These are phyloP conservation scores for Aleiodes testaceus DNA, from an alignment of 2,888 invertebrate species.

Conservation along the genomic window DNA sequence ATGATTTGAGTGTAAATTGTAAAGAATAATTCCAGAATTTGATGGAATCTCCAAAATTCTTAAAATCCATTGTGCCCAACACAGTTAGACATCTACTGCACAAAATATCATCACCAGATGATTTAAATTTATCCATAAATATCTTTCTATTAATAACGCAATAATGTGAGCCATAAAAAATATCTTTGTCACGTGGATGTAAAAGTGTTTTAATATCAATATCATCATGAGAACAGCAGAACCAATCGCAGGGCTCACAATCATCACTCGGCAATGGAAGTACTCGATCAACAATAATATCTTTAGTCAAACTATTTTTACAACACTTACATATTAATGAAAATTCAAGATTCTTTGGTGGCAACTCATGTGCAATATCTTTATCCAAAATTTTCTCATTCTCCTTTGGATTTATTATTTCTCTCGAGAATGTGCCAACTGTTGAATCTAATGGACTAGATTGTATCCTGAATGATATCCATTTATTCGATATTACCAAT, in stretches of 20 bases:
- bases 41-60: conserved; percentile 53
- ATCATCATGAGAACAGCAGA: conserved; percentile 63
- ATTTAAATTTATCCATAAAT: conserved; percentile 57
- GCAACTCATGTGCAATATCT: conserved; percentile 42
- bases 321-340: conserved; percentile 63
- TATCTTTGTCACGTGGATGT: conserved; percentile 61
- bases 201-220: conserved; percentile 52
- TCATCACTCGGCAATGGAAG: conserved; percentile 65
- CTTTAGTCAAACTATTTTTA: conserved; percentile 60
- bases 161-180: conserved; percentile 64
- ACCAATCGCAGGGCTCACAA: conserved; percentile 69
- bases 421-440: conserved; percentile 64
- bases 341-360: conserved; percentile 52
- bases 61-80: conserved; percentile 56
- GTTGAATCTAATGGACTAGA: conserved; percentile 58
- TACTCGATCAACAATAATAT: conserved; percentile 59
- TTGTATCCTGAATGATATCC: conserved; percentile 68
- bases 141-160: conserved; percentile 57
- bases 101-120: conserved; percentile 54
- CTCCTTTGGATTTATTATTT: conserved; percentile 55
- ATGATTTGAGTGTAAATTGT: conserved; percentile 50
- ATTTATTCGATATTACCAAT: conserved; percentile 59
- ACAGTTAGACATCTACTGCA: conserved; percentile 65
- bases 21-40: conserved; percentile 68
- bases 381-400: conserved; percentile 37